These are phyloP conservation scores for Xanthorhoe spadicearia DNA, from an alignment of 2,888 invertebrate genomes.

Conservation along the genomic window DNA sequence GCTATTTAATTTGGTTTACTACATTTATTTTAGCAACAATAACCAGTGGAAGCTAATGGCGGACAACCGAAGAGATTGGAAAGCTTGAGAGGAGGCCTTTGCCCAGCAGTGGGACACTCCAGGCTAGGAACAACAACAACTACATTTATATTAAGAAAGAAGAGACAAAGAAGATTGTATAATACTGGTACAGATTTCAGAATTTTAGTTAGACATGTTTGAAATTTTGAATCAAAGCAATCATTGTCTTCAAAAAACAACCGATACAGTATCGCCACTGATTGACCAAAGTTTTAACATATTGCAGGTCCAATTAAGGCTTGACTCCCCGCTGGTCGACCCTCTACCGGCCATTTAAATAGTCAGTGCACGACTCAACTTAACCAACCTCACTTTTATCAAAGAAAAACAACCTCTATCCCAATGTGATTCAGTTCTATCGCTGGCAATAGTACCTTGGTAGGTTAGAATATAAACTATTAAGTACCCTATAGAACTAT, in stretches of 20 bases:
- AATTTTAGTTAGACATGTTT: not conserved
- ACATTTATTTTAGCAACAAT: too few species aligned
- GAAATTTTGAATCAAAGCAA: constrained; percentile 12
- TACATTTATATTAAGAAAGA: too few species aligned
- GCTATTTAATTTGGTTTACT: too few species aligned
- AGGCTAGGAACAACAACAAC: too few species aligned
- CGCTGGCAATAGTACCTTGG: constrained; percentile 45
- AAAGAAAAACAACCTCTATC: constrained; percentile 47
- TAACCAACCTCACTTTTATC: constrained; percentile 41
- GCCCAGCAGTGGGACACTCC: too few species aligned
- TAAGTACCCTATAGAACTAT: constrained; percentile 74
- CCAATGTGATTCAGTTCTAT: constrained; percentile 37
- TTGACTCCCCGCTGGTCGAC: constrained; percentile 75
- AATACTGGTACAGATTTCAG: not conserved
- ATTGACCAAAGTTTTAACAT: constrained; percentile 62
- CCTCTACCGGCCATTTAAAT: constrained; percentile 77
- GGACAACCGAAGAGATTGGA: too few species aligned
- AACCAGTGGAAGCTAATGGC: too few species aligned
- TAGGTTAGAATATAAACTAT: constrained; percentile 68
- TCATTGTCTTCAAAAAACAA: constrained; percentile 36
- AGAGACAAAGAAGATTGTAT: too few species aligned
- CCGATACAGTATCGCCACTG: constrained; percentile 42
- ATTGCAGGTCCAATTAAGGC: constrained; percentile 83
- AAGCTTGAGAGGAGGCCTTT: too few species aligned
- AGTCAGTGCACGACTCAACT: constrained; percentile 76